Evolutionary conservation across 2,113 vertebrate species (phyloP).

Genomic region (Myotis brandtii): DNA sequence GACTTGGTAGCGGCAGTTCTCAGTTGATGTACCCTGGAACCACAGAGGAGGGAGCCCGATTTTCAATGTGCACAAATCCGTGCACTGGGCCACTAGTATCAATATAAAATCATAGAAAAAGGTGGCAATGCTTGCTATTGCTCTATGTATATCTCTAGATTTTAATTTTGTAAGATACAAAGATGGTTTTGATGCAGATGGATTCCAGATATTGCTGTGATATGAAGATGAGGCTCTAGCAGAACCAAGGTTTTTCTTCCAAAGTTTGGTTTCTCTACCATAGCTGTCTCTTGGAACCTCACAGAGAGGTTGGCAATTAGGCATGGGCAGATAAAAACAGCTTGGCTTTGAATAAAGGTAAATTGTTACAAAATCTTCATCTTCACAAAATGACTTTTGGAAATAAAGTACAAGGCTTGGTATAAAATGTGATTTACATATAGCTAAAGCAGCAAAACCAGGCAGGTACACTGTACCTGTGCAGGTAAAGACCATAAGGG

Average conservation of each 20-base stretch:
- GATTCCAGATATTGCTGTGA: background rate
- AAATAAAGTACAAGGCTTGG: background rate
- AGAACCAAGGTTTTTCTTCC: background rate
- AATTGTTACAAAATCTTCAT: background rate
- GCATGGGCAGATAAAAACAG: no score
- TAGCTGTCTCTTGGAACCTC: background rate
- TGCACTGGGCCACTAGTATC: background rate
- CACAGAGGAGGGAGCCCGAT: no score
- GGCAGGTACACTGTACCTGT: background rate
- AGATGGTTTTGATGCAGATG: background rate
- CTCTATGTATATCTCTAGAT: background rate
- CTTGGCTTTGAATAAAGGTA: background rate
- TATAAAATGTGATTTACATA: background rate
- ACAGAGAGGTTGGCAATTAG: background rate
- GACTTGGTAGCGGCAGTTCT: no score
- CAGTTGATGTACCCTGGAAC: no score
- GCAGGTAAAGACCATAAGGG: no score
- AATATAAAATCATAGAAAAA: background rate
- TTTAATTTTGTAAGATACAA: background rate
- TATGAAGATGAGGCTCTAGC: background rate
- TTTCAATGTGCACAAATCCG: no score
- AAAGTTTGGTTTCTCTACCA: background rate
- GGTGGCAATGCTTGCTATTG: background rate
- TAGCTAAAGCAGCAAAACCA: background rate
- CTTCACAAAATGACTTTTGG: background rate